Conservation (phyloP, 2,113 vertebrate species). For the Pyrgilauda ruficollis region DNA sequence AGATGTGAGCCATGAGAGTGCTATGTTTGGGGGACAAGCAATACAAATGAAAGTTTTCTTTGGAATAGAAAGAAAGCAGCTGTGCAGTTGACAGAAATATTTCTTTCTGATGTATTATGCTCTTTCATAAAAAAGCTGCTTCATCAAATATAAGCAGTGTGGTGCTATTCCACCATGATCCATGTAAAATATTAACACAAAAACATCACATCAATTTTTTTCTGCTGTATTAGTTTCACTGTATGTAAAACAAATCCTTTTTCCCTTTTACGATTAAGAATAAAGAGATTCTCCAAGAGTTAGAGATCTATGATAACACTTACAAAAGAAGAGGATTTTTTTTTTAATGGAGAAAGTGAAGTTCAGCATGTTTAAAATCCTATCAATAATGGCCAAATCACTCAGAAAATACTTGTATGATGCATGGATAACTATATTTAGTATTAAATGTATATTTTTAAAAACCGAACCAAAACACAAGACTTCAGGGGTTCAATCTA, state of each 20-base stretch:
- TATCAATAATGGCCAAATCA: not conserved
- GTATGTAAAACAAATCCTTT: not conserved
- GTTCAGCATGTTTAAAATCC: not conserved
- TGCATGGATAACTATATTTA: not conserved
- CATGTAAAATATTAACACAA: slow-evolving; percentile 7
- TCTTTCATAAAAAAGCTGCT: slow-evolving; percentile 17
- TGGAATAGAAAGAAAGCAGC: not conserved
- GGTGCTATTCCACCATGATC: not conserved
- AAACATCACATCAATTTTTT: not conserved
- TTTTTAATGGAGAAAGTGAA: not conserved
- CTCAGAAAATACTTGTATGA: not conserved
- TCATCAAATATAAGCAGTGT: not conserved
- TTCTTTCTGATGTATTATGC: slow-evolving; percentile 52
- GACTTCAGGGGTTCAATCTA: not conserved
- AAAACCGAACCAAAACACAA: accelerated
- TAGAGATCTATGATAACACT: not conserved
- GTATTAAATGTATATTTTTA: not conserved
- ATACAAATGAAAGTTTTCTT: not conserved
- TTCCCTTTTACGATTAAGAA: not conserved
- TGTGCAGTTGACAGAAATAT: not conserved
- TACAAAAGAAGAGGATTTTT: not conserved
- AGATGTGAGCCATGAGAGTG: not conserved
- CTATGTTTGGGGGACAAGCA: not conserved
- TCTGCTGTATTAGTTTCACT: not conserved
- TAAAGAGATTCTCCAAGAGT: not conserved